Base-by-base conservation (phyloP, 2,888 invertebrate genomes). In the Stenoptilia bipunctidactyla region DNA sequence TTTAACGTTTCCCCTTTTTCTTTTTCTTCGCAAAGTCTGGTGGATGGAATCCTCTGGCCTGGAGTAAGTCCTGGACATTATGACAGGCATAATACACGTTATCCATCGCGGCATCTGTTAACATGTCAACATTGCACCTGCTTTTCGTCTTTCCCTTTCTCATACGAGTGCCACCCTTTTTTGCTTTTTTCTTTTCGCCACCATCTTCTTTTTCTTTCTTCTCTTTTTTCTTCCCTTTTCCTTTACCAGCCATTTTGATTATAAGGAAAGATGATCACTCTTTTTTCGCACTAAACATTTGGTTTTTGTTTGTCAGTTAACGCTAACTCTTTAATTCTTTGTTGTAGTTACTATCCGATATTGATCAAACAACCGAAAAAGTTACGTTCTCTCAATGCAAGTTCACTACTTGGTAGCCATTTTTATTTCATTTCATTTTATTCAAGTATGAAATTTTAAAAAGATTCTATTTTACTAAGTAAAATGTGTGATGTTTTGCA, bases 71-170 rank as follows among this genome's bases (percentile, higher is more conserved):
- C 71, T 95, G 95, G 1, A 96, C 92, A 63, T 95, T 96, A 61
- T 97, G 97, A 52, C 96, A 96, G 1, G 93, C 94, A 59, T 93
- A 94, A 66, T 97, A 96, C 0, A 96, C 94, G 60, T 97, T 97
- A 49, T 94, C 92, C 94, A 97, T 96, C 0, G 95, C 96, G 1
- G 92, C 90, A 52, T 94, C 93, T 48, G 93, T 93, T 56, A 96
- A 89, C 58, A 96, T 92, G 56, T 96, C 95, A 40, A 93, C 91
- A 27, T 91, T 89, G 54, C 91, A 90, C 53, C 90, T 87, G 2
- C 89, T 87, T 55, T 82, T 82, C 0, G 88, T 86, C 37, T 83
- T 88, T 44, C 86, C 86, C 49, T 86, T 86, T 51, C 86, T 85
- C 10, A 70, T 74, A 40, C 70, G 77, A 40, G 68, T 79, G 30